These are phyloP conservation scores for Camponotus floridanus DNA, from an alignment of 1,140 invertebrate species.

Conservation along the genomic window DNA sequence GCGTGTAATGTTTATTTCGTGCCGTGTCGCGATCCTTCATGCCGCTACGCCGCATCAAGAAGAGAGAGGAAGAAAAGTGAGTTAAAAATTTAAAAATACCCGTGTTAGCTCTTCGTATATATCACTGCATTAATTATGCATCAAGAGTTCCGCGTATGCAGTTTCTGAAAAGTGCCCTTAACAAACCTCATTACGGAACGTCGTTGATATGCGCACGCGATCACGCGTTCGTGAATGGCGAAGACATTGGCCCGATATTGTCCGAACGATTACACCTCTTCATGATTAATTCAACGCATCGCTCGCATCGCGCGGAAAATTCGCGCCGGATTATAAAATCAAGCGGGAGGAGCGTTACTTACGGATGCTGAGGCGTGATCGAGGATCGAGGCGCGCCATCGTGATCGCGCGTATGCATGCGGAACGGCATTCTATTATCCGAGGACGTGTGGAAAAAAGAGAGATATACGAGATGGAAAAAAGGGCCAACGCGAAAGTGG, in stretches of 20 bases:
- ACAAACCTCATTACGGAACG: slow-evolving; percentile 30
- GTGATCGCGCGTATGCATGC: slow-evolving; percentile 45
- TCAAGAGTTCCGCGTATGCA: slow-evolving; percentile 3
- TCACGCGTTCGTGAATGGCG: neutral
- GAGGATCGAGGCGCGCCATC: slow-evolving; percentile 3
- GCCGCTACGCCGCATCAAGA: neutral
- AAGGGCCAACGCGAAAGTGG: slow-evolving; percentile 17
- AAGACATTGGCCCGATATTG: neutral
- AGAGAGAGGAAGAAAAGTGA: no score
- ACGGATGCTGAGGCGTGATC: slow-evolving; percentile 42
- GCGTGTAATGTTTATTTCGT: slow-evolving; percentile 14
- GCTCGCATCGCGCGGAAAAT: slow-evolving; percentile 23
- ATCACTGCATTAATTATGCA: slow-evolving; percentile 48
- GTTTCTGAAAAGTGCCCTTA: slow-evolving; percentile 29
- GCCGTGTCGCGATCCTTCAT: slow-evolving; percentile 11
- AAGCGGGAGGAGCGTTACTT: slow-evolving; percentile 14
- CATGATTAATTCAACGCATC: slow-evolving; percentile 55
- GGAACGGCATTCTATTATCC: slow-evolving; percentile 42
- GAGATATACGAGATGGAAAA: slow-evolving; percentile 17
- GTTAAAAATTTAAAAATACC: slow-evolving; percentile 40
- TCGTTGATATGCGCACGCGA: slow-evolving; percentile 24
- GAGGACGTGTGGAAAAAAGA: slow-evolving; percentile 2
- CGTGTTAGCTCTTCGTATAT: slow-evolving; percentile 6
- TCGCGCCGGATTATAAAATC: slow-evolving; percentile 52
- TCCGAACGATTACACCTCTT: slow-evolving; percentile 37